A percentile compares a stretch with the other conserved stretches of the same genome.
Evolutionary conservation across 2,797 vertebrate genomes (phyloP).

Genomic region (Agapornis canus): DNA sequence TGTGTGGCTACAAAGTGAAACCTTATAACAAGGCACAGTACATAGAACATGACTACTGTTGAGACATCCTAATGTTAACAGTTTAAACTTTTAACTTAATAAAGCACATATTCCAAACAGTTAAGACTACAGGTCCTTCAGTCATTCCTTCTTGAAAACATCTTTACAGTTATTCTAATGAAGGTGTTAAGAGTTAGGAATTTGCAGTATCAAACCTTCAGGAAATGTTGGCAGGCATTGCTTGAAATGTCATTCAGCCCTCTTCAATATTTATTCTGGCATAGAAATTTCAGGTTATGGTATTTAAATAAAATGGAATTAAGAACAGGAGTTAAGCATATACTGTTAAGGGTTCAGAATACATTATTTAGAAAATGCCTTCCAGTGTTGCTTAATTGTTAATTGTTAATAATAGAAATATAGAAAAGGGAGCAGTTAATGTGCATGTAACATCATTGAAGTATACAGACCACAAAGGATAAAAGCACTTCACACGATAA

Average conservation of each 20-base stretch:
- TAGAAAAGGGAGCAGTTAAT: neutral
- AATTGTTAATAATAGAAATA: neutral
- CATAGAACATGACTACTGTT: neutral
- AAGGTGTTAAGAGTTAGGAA: neutral
- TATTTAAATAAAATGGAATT: neutral
- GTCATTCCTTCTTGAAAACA: neutral
- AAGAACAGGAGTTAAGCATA: neutral
- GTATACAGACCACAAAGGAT: neutral
- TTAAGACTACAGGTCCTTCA: neutral
- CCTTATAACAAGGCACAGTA: neutral
- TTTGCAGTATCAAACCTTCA: neutral
- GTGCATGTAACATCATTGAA: neutral
- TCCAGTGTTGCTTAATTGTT: neutral
- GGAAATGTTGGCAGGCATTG: neutral
- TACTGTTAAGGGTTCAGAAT: neutral
- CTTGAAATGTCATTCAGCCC: neutral
- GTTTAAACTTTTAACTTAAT: neutral
- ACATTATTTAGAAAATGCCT: neutral
- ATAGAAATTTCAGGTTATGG: neutral
- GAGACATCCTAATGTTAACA: neutral
- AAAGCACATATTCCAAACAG: neutral
- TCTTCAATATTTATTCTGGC: neutral
- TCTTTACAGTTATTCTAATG: neutral
- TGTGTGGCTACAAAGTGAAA: neutral
- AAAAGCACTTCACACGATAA: neutral